A percentile compares a stretch with the other conserved stretches of the same genome.
phyloP scores from a whole-genome alignment of 2,797 vertebrate species.

The Pelodytes ibericus region DNA sequence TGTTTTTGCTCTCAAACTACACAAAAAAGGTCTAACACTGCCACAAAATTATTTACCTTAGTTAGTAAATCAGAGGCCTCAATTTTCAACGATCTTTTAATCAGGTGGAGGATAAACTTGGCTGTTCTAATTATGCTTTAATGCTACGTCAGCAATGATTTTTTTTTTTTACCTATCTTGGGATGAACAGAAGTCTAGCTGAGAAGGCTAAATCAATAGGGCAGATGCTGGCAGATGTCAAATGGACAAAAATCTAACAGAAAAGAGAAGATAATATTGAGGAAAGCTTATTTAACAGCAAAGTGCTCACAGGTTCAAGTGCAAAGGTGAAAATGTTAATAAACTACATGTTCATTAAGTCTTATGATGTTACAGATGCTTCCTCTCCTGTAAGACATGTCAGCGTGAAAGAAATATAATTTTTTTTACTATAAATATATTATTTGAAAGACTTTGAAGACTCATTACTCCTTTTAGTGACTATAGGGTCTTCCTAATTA shows the following conservation, averaged over 20 bases:
- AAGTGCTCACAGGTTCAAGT: neutral
- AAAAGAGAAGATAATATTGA: neutral
- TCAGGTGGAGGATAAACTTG: neutral
- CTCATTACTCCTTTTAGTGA: no score
- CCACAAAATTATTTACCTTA: constrained; percentile 8
- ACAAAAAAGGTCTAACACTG: neutral
- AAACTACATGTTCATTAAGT: neutral
- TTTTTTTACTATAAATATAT: no score
- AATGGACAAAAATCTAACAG: constrained; percentile 5
- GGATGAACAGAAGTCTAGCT: constrained; percentile 17
- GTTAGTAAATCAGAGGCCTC: neutral
- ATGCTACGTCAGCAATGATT: constrained; percentile 26
- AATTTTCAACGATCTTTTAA: constrained; percentile 17
- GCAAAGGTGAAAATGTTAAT: neutral
- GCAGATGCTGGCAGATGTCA: constrained; percentile 27
- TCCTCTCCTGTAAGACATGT: no score
- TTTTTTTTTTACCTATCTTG: constrained; percentile 5
- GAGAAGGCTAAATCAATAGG: constrained; percentile 28
- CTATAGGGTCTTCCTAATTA: no score
- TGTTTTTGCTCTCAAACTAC: no score
- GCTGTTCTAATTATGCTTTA: constrained; percentile 33
- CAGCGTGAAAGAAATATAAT: no score
- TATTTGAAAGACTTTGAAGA: no score
- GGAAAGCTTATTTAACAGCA: neutral
- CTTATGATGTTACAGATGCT: no score